Evolutionary conservation across 2,888 invertebrate species (phyloP), one percentile per base, ranked within the genome.

Genomic region (Nymphalis c-album): DNA sequence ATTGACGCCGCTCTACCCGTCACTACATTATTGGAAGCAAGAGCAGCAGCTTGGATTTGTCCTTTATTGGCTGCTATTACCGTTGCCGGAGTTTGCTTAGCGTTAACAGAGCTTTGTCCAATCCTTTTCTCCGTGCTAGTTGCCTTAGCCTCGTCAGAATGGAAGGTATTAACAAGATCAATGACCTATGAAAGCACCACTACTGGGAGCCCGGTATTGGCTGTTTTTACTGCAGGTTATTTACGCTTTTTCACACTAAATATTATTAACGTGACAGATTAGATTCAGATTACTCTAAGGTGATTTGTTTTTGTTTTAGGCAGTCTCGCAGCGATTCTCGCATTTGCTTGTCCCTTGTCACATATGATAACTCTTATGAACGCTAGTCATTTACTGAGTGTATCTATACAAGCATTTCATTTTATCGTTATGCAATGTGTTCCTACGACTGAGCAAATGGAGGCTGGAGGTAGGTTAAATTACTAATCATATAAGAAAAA

Each of bases 71-170:
- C 94, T 2, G 92, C 93, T 1, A 91, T 93, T 26, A 94, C 94
- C 0, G 94, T 94, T 4, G 92, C 93, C 18, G 93, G 94, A 1
- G 90, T 93, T 17, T 93, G 93, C 60, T 82, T 95, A n/a, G 93
- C 94, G n/a, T 81, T 94, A 66, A 94, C 94, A 3, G 94, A 94
- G 80, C 88, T 94, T 1, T 92, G 94, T 69, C 94, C 94, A 0
- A 81, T 92, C 64, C 87, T 94, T 18, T 94, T 94, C 77, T 87
- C 88, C 7, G 86, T 93, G 7, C 84, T 94, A 26, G 93, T 94
- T 20, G 85, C 87, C 22, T 80, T 95, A 67, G 94, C 94, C 0
- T 93, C 94, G 13, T 93, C 93, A 1, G 94, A 94, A 75, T 94
- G 94, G 94, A 93, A 93, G 71, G 93, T 94, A 22, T 86, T 95